Conservation (phyloP, 2,888 invertebrate genomes). For the Silvanus unidentatus region DNA sequence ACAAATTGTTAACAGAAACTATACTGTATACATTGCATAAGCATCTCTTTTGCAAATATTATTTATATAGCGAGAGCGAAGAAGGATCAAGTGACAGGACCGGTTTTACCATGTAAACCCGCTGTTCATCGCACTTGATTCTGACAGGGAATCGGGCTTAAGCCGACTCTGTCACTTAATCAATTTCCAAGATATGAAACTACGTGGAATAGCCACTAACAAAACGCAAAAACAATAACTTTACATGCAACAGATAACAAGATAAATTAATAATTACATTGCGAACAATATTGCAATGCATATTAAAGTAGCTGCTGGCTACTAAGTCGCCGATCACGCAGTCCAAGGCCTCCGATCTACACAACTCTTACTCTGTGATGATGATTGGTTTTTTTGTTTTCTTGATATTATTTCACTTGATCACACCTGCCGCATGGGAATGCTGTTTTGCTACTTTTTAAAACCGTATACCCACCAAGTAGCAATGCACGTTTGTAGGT, state of each 20-base stretch:
- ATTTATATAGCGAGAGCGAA: neutral
- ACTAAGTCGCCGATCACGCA: slow-evolving; percentile 16
- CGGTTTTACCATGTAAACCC: too few species aligned
- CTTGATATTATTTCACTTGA: slow-evolving; percentile 10
- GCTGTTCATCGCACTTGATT: too few species aligned
- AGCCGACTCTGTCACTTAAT: too few species aligned
- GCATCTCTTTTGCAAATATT: neutral
- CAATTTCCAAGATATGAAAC: too few species aligned
- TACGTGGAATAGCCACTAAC: too few species aligned
- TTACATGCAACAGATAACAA: slow-evolving; percentile 1
- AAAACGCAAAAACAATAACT: neutral
- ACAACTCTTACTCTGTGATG: too few species aligned
- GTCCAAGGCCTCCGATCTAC: slow-evolving; percentile 24
- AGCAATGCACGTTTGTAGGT: too few species aligned
- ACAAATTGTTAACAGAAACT: too few species aligned
- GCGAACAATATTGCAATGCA: slow-evolving; percentile 11
- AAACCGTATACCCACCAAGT: too few species aligned
- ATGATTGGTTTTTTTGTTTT: slow-evolving; percentile 18
- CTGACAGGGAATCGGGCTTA: too few species aligned
- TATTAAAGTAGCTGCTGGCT: slow-evolving; percentile 20
- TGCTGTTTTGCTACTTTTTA: slow-evolving; percentile 18
- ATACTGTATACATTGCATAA: too few species aligned
- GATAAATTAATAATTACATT: slow-evolving; percentile 11
- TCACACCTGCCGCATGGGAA: slow-evolving; percentile 29
- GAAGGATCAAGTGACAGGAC: too few species aligned